These are phyloP conservation scores for Trichoplusia ni DNA, from an alignment of 1,140 invertebrate species.

Conservation along the genomic window DNA sequence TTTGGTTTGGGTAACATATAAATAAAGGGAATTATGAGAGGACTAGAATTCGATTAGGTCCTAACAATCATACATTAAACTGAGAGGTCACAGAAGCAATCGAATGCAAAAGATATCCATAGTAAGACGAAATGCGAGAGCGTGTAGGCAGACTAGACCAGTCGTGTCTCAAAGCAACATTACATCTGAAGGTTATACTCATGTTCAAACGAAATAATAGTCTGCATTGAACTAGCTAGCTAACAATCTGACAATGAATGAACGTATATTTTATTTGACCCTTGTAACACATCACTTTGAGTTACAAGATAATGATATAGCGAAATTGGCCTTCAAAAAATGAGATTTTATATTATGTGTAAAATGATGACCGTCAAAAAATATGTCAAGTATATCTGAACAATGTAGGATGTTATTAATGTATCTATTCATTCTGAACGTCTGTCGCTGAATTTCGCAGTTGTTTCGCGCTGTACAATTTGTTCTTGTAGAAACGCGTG, in stretches of 20 bases:
- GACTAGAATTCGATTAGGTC: no score
- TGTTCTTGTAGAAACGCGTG: no score
- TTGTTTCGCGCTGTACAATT: neutral
- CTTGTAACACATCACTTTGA: conserved; percentile 15
- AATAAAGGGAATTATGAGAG: no score
- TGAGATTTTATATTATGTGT: neutral
- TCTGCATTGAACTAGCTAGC: neutral
- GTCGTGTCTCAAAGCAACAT: neutral
- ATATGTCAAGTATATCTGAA: conserved; percentile 11
- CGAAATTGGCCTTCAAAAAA: conserved; percentile 1
- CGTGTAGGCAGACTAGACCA: conserved; percentile 5
- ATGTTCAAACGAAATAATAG: neutral
- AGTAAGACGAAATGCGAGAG: neutral
- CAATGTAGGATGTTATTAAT: neutral
- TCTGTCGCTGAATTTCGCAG: neutral
- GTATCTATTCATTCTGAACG: neutral
- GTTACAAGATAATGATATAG: conserved; percentile 5
- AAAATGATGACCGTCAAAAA: conserved; percentile 1
- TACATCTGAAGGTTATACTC: conserved; percentile 4
- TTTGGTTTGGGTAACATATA: no score
- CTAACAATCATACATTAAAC: no score
- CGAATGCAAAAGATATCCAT: neutral
- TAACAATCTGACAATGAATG: conserved; percentile 18
- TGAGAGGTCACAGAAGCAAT: neutral
- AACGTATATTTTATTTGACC: neutral